Evolutionary conservation across 2,113 vertebrate species (phyloP), one percentile per base, ranked within the genome.

Genomic region (Stegastes partitus): DNA sequence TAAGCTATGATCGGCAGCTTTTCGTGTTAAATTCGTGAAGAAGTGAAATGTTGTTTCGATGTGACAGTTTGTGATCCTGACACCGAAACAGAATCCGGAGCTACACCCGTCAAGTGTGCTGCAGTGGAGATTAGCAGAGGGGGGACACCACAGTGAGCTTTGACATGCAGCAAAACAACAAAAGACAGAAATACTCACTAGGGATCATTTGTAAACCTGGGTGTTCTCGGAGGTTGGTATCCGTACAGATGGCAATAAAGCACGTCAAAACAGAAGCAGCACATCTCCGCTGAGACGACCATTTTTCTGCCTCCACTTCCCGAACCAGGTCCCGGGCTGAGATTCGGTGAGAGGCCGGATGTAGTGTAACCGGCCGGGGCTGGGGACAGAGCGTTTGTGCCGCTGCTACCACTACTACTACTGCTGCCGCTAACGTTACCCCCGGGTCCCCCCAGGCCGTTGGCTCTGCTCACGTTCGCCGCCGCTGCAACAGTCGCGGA

Each of bases 181-280:
- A 86, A 87, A 88, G 86, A 83, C 64, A 57, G 15, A 74, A 59
- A 87, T 94, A 98, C 97, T 98, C 94, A 98, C 97, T 97, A 98
- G 92, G 97, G 97, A 93, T 98, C 97, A 90, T 98, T 98, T 96
- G 97, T 97, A 96, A 98, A 98, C 94, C 97, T 96, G 92, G 97
- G 97, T 94, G 96, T 96, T 95, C 97, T 96, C 88, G 97, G 97
- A 93, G 97, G 96, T 94, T 98, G 97, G 95, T 98, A 98, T 94
- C 97, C 97, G 85, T 98, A 97, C 85, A 98, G 96, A 96, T 98
- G 97, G 95, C 97, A 97, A 96, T 98, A 98, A 94, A 98, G 97
- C 93, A 98, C 97, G 94, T 98, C 97, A 95, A 98, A 98, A 92
- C 97, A 98, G 95, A 98, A 98, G 96, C 97, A 98, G 95, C 97